Evolutionary conservation across 2,888 invertebrate genomes (phyloP), one percentile per base, ranked within the genome.

Genomic region (Aporophyla nigra): DNA sequence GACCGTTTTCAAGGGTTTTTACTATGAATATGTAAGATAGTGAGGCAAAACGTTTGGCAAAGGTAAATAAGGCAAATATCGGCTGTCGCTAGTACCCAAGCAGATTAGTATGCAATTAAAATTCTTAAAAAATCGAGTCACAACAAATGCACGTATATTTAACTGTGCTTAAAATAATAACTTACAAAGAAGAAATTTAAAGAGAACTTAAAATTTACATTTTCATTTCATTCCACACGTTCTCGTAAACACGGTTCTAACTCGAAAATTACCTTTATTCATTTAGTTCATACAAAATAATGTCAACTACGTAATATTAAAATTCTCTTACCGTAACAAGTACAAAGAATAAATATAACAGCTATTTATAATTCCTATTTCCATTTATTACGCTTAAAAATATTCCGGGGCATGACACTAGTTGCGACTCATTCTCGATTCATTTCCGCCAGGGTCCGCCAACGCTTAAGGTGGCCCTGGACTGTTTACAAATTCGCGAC

Each of bases 371-470:
- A 58, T 58, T 27, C 27, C 58, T 12, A 71, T 33, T 16, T 40
- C 7, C n/a, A 59, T 74, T 33, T 14, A 12, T 51, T 49, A 2
- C 10, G n/a, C 16, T 68, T 10, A 46, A n/a, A 14, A 54, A 62
- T 56, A 19, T 46, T 59, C 33, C 54, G 24, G n/a, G 21, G 59
- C 63, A 58, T 59, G 10, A 58, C 58, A 58, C 71, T 51, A 56
- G 49, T 62, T 24, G 67, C 53, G 33, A 67, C 82, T 62, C 76
- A 76, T 70, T 65, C 71, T 51, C 21, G 49, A 65, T 69, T 82
- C 71, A 82, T 77, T 81, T 82, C 83, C 78, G 65, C 54, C 66
- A 53, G 77, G 33, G 33, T 27, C 49, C 62, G 43, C 12, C 24
- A 58, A 16, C 58, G 63, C 27, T 66, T 46, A 7, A 56, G 51